Percentiles rank a stretch among this genome's conserved stretches.
phyloP scores from a whole-genome alignment of 2,797 vertebrate genomes.

The Chiroxiphia lanceolata region DNA sequence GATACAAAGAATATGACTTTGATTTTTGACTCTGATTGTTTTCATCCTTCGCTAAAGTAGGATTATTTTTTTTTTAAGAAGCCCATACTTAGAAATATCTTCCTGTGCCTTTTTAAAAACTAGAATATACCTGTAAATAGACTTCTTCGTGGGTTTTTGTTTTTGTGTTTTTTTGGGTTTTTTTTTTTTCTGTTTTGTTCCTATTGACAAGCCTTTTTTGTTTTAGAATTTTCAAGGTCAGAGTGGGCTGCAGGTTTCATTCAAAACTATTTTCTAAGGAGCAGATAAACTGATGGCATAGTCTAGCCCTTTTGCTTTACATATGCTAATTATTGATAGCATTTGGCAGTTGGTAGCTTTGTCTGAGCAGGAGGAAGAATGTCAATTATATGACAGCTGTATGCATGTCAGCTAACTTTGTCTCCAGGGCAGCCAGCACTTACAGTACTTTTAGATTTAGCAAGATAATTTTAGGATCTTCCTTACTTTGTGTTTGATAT shows the following conservation, averaged over 20 bases:
- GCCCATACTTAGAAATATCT: background rate
- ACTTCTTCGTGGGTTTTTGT: background rate
- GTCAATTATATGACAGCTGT: constrained; percentile 75
- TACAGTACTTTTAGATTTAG: background rate
- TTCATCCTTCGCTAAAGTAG: background rate
- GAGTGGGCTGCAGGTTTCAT: constrained; percentile 64
- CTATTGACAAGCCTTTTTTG: constrained; percentile 43
- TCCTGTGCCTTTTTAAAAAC: background rate
- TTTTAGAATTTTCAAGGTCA: constrained; percentile 64
- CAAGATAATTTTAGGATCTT: background rate
- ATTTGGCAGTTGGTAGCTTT: constrained; percentile 77
- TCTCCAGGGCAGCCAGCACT: background rate
- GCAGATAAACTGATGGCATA: constrained; percentile 73
- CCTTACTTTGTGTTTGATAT: background rate
- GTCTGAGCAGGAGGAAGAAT: constrained; percentile 50
- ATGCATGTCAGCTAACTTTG: constrained; percentile 73
- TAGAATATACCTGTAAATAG: background rate
- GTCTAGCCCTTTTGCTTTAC: constrained; percentile 76
- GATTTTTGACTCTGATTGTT: background rate
- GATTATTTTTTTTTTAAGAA: background rate
- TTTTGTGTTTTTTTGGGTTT: background rate
- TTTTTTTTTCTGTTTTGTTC: background rate
- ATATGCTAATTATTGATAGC: constrained; percentile 79
- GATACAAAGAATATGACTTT: background rate
- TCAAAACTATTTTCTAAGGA: constrained; percentile 67